Base-by-base conservation (phyloP, 1,140 invertebrate genomes). In the Protaetia brevitarsis region DNA sequence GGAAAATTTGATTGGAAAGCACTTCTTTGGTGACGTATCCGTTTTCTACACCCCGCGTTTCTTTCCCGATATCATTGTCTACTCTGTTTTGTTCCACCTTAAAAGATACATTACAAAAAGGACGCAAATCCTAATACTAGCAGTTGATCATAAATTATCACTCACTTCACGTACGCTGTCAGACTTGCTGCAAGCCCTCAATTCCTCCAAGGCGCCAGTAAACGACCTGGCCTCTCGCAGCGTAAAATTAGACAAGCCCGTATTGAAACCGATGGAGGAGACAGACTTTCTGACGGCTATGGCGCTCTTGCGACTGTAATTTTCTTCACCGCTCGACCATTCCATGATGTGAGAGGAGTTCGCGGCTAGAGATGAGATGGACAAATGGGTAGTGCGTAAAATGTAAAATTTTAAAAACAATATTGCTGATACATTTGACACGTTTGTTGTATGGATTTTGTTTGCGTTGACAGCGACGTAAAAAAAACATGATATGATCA, bases 151-250 rank as follows among this genome's bases (percentile, higher is more conserved):
- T n/a, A n/a, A n/a, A n/a, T n/a, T 34, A 34, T 34, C 31, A 34
- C n/a, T 34, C n/a, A 34, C n/a, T 2, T 19, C 21, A 23, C 60
- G 26, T 2, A 37, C 19, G 16, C 23, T 62, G 7, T 29, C 23
- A 10, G 60, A 23, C n/a, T n/a, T 36, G 3, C 4, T 27, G 16
- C 34, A 41, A 11, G 27, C 28, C 10, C 29, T 56, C 2, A 80
- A 68, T 64, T 82, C 80, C 41, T 80, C 79, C 3, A 82, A 71
- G 2, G 77, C 77, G 11, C 78, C 80, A 0, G 80, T 80, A 58
- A 82, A 81, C 1, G 81, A 82, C 64, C 81, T 80, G 2, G 81
- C 79, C 19, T 80, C 79, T 2, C 81, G 76, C 41, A 82, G 58
- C 23, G 23, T 64, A 36, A 66, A 62, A 61, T 69, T 69, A 26